Conservation (phyloP, 2,113 vertebrate genomes). For the Ctenodactylus gundi region DNA sequence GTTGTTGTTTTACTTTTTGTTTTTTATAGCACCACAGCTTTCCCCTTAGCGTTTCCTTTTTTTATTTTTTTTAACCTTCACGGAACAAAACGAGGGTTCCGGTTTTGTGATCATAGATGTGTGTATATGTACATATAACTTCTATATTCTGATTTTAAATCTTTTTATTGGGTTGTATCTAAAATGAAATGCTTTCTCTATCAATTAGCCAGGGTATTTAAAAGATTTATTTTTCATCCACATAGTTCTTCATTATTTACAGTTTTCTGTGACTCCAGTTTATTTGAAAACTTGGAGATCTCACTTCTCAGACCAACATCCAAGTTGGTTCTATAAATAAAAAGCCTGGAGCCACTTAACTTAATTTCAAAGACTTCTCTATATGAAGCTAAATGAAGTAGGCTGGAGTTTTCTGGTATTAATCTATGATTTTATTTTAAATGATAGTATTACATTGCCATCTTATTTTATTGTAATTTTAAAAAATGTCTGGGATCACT, state of each 20-base stretch:
- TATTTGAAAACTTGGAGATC: constrained; percentile 79
- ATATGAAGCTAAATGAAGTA: constrained; percentile 67
- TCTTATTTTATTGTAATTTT: constrained; percentile 68
- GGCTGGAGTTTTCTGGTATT: constrained; percentile 75
- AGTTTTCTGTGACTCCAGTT: constrained; percentile 69
- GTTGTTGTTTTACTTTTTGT: constrained; percentile 44
- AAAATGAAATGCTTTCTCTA: constrained; percentile 75
- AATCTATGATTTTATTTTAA: constrained; percentile 78
- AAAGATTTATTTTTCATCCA: constrained; percentile 70
- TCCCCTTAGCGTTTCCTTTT: background rate
- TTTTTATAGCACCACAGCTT: constrained; percentile 49
- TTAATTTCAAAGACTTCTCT: constrained; percentile 75
- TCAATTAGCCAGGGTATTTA: constrained; percentile 73
- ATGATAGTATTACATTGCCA: constrained; percentile 70
- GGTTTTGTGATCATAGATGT: background rate
- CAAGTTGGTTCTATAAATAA: constrained; percentile 81
- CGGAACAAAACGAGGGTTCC: background rate
- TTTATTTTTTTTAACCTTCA: background rate
- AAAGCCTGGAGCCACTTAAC: constrained; percentile 77
- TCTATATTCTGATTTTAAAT: constrained; percentile 59
- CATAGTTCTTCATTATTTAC: constrained; percentile 77
- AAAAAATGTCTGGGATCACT: constrained; percentile 48
- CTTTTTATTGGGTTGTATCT: constrained; percentile 73
- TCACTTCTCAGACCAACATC: constrained; percentile 79
- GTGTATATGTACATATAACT: background rate